A percentile compares a stretch with the other conserved stretches of the same genome.
Conservation (phyloP, 2,113 vertebrate genomes). For the Aspidoscelis tigris region DNA sequence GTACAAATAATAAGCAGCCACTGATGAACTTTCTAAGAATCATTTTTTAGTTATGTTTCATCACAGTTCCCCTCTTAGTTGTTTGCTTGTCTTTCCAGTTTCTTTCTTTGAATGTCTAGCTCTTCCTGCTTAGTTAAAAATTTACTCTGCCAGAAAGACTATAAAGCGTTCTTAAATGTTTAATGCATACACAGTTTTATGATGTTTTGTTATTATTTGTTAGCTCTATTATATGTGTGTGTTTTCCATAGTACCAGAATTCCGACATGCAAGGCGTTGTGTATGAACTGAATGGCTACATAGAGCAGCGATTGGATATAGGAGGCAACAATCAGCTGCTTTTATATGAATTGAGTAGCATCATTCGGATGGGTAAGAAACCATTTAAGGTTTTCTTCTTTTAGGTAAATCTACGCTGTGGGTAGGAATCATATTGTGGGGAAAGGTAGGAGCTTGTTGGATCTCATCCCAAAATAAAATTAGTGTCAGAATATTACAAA, state of each 20-base stretch:
- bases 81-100: neutral
- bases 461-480: constrained; percentile 20
- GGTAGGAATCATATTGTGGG: rapidly evolving
- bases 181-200: too few relatives aligned
- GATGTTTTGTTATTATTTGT: too few relatives aligned
- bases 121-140: neutral
- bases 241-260: constrained; percentile 93
- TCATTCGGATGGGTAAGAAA: constrained; percentile 92
- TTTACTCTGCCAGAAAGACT: neutral
- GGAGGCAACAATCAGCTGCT: constrained; percentile 96
- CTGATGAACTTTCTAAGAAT: constrained; percentile 17
- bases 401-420: neutral
- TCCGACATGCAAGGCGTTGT: constrained; percentile 97
- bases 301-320: constrained; percentile 92
- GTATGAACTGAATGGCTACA: constrained; percentile 95
- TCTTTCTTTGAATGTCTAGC: neutral
- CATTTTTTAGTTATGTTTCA: constrained; percentile 16
- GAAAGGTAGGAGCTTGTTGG: neutral
- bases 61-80: neutral
- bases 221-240: constrained; percentile 1
- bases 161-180: neutral
- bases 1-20: constrained; percentile 25
- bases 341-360: constrained; percentile 94
- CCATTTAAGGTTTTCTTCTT: neutral
- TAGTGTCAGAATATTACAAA: neutral